Conservation (phyloP, 2,888 invertebrate species). For the Ptychoptera contaminata region DNA sequence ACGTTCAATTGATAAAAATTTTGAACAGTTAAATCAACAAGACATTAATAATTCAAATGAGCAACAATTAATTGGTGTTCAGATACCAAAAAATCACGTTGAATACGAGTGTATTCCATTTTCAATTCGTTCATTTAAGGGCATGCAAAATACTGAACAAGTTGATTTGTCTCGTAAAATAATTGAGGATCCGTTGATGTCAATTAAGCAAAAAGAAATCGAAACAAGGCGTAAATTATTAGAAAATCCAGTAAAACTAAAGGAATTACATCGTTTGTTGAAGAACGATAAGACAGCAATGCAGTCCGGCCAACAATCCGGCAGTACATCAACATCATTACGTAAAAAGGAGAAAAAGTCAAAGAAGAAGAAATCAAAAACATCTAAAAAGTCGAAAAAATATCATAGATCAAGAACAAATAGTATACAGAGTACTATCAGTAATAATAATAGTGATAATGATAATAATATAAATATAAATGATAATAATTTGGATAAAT, state of each 20-base stretch:
- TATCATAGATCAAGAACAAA: conserved; percentile 15
- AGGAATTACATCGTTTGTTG: conserved; percentile 66
- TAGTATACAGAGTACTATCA: conserved; percentile 1
- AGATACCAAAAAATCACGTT: conserved; percentile 43
- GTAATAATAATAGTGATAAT: too few relatives aligned
- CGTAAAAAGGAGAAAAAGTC: conserved; percentile 32
- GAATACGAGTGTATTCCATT: conserved; percentile 68
- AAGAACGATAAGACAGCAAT: conserved; percentile 36
- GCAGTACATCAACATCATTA: conserved; percentile 10
- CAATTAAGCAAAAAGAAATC: conserved; percentile 79
- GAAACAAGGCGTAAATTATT: conserved; percentile 71
- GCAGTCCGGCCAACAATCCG: conserved; percentile 1
- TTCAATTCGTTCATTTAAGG: conserved; percentile 39
- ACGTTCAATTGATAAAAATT: conserved; percentile 61
- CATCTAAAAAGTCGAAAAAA: conserved; percentile 16
- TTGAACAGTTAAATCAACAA: conserved; percentile 45
- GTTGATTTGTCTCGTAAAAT: conserved; percentile 79
- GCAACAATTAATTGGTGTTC: conserved; percentile 21
- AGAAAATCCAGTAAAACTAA: conserved; percentile 83
- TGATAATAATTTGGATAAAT: conserved; percentile 43
- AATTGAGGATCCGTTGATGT: conserved; percentile 82
- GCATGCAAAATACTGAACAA: conserved; percentile 43
- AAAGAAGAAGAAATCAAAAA: conserved; percentile 17
- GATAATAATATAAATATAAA: conserved; percentile 16
- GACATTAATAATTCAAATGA: conserved; percentile 32